Base-by-base conservation (phyloP, 2,888 invertebrate genomes). In the Tachina grossa region DNA sequence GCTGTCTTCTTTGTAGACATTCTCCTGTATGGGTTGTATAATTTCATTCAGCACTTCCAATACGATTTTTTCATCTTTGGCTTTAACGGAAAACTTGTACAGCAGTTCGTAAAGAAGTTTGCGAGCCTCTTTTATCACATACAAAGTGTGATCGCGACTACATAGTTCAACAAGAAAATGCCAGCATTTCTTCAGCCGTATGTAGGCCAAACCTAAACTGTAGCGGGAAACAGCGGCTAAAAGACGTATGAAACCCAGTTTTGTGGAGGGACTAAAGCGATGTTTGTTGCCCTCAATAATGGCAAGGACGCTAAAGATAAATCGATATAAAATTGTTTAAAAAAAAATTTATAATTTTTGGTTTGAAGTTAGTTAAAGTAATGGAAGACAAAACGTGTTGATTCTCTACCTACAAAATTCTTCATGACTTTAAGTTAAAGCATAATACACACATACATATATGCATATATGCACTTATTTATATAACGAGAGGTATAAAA, bases 131-230 rank as follows among this genome's bases (percentile, higher is more conserved):
- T 95, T 93, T 0, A 95, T 94, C 11, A 96, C 95, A 89, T 96
- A 97, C 55, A 96, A 93, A 0, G 96, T 96, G 84, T 95, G 94
- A 90, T 95, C 95, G 76, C 94, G 93, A 88, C 95, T 94, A 83
- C 95, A 95, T 69, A 95, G 94, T 80, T 93, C 93, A 5, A 96
- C 91, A 43, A 96, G 94, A 88, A 95, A 94, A 83, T 93, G 94
- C 96, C 96, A 97, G 14, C 94, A 91, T 16, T 94, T 95, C 82
- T 93, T 93, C 79, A 94, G 92, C n/a, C 94, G 93, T 5, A 96
- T 92, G 95, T 95, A 96, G 43, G 93, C 92, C 45, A 95, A 90
- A 0, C 97, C 96, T 4, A 94, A 93, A 85, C 93, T 93, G 89
- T 96, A 96, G 53, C 93, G 92, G 9, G 95, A 92, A 47, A 96